A percentile compares a stretch with the other conserved stretches of the same genome.
Conservation (phyloP, 2,797 vertebrate genomes). For the Hyperoplus immaculatus region DNA sequence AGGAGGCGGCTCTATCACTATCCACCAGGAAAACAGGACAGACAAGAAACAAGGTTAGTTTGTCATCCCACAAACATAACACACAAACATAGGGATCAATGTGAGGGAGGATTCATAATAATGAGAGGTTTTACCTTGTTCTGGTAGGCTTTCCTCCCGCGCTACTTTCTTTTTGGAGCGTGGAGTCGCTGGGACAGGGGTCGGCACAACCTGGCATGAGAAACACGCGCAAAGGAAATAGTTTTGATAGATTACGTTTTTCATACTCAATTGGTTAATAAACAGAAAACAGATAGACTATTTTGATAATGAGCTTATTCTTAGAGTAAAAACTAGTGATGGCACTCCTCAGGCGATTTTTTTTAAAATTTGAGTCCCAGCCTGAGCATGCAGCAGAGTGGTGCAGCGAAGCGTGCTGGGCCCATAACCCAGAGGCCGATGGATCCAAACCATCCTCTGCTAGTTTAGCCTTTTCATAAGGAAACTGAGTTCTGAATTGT, state of each 20-base stretch:
- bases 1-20: slow-evolving; percentile 44
- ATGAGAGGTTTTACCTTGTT: slow-evolving; percentile 58
- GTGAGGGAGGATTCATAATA: not conserved
- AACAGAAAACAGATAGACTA: too few species aligned
- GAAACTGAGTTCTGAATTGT: not conserved
- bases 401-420: slow-evolving; percentile 83
- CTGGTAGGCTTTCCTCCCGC: slow-evolving; percentile 64
- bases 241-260: not conserved
- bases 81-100: not conserved
- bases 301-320: too few species aligned
- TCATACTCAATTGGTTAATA: too few species aligned
- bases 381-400: slow-evolving; percentile 60
- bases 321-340: too few species aligned
- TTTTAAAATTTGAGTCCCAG: too few species aligned
- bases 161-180: slow-evolving; percentile 78
- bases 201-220: slow-evolving; percentile 7
- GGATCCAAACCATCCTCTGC: slow-evolving; percentile 82
- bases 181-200: slow-evolving; percentile 11
- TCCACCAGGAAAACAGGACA: slow-evolving; percentile 1
- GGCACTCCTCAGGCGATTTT: too few species aligned
- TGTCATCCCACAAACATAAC: not conserved
- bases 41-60: not conserved
- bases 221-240: slow-evolving; percentile 16
- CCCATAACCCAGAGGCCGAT: slow-evolving; percentile 84
- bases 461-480: slow-evolving; percentile 14